Evolutionary conservation across 2,888 invertebrate genomes (phyloP), one percentile per base, ranked within the genome.

Genomic region (Drosophila crucigera): DNA sequence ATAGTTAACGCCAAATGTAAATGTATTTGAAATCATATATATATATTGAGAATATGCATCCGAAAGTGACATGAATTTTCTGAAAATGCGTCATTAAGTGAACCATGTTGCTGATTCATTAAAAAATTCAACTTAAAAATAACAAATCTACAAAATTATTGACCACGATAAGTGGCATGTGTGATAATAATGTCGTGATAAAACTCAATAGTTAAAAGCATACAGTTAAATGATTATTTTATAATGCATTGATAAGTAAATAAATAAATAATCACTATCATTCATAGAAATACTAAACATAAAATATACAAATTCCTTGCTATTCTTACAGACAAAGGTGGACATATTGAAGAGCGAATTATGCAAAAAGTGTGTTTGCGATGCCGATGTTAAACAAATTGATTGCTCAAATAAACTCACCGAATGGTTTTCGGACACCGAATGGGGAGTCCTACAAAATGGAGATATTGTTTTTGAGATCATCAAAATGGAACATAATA

Each of bases 321-420:
- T 61, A 64, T 67, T 43, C 25, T 68, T 76, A 7, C 71, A 84
- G 90, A 68, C 84, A 31, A 82, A 81, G 41, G 72, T 80, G 4
- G 78, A 78, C 35, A 77, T 92, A 6, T 71, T 77, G 31, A 72
- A 81, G 9, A 91, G 91, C 68, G 67, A 64, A 89, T 93, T 95
- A 31, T 96, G 95, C 86, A 93, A 94, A 58, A 93, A 93, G 62
- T 95, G 95, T 78, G 85, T 82, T 0, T 95, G 95, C 78, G 92
- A 94, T 56, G 75, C 80, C 3, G 64, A 89, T 0, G 91, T 93
- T 14, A 92, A 92, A 2, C 93, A 93, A 25, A 94, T 96, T 4
- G 94, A 96, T 81, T 96, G 96, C 73, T 94, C 94, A 11, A 94
- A 94, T 16, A 93, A 93, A 14, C 88, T 65, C 3, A 55, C 28